Base-by-base conservation (phyloP, 2,797 vertebrate species). In the Aotus griseimembra region DNA sequence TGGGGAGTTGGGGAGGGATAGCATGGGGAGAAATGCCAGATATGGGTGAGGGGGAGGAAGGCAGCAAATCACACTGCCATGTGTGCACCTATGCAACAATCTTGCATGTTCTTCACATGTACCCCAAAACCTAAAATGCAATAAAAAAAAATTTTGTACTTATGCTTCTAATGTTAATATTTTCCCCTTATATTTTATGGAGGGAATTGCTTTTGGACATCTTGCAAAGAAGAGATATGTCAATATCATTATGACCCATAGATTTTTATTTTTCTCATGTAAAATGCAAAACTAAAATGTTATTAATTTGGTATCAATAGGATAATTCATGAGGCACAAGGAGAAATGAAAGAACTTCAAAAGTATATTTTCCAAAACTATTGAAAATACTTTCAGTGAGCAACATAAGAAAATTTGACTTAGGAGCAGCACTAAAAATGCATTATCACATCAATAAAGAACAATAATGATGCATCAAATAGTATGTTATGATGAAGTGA, bases 401-500 rank as follows among this genome's bases (percentile, higher is more conserved):
- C 22, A 55, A 36, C 64, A 75, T 70, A 61, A 80, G 55, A 90
- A 93, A 70, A 76, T n/a, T 13, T 88, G 57, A 88, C 44, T 81
- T 26, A 17, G 67, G 52, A n/a, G 36, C 28, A 87, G 20, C 9
- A 84, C 7, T 80, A 75, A 87, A 84, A 92, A 93, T 93, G 33
- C 41, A 52, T 96, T 83, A 90, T 48, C 41, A 52, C 33, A 33
- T 46, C 79, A 79, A 97, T n/a, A 58, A 77, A 97, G 58, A 58
- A 57, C 39, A 97, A 76, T 30, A 39, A 52, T 57, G 33, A 81
- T 87, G 48, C 44, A 90, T 86, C 85, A 96, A 97, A 58, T 83
- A 44, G 36, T 52, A 76, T 52, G 48, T 79, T 88, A 58, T 67
- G 72, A 94, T 86, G 86, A 89, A 96, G 84, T 48, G 50, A 67